phyloP scores from a whole-genome alignment of 2,888 invertebrate genomes.

The Cephus pygmeus region DNA sequence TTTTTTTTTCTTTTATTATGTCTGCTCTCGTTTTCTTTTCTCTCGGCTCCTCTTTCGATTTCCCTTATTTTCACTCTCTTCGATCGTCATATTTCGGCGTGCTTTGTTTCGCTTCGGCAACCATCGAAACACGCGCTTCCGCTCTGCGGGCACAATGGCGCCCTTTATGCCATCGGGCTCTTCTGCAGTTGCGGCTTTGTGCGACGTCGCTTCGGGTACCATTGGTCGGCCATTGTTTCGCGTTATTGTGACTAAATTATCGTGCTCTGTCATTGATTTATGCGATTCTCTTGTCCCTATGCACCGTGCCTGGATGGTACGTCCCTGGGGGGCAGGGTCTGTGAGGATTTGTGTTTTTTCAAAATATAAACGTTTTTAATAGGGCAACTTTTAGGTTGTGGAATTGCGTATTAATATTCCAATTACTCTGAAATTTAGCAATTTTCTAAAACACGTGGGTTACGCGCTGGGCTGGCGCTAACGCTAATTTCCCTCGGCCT shows the following conservation, averaged over 20 bases:
- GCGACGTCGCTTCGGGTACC: not conserved
- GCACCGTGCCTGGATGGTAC: not conserved
- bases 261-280: constrained; percentile 23
- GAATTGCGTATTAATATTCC: not conserved
- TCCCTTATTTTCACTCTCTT: not conserved
- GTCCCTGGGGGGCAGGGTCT: not conserved
- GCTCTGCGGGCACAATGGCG: not conserved
- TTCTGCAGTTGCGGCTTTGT: not conserved
- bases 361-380: not conserved
- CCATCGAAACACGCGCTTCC: not conserved
- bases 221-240: constrained; percentile 9
- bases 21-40: not conserved
- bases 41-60: not conserved
- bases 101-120: not conserved
- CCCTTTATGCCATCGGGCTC: not conserved
- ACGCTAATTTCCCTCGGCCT: not conserved
- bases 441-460: not conserved
- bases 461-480: not conserved
- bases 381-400: not conserved
- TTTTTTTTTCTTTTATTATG: not conserved
- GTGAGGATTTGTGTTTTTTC: not conserved
- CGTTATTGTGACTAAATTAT: constrained; percentile 35
- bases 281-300: constrained; percentile 8
- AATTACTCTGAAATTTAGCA: not conserved
- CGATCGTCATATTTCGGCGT: not conserved